These are phyloP conservation scores for Sternarchorhynchus goeldii DNA, from an alignment of 2,797 vertebrate genomes.

Conservation along the genomic window DNA sequence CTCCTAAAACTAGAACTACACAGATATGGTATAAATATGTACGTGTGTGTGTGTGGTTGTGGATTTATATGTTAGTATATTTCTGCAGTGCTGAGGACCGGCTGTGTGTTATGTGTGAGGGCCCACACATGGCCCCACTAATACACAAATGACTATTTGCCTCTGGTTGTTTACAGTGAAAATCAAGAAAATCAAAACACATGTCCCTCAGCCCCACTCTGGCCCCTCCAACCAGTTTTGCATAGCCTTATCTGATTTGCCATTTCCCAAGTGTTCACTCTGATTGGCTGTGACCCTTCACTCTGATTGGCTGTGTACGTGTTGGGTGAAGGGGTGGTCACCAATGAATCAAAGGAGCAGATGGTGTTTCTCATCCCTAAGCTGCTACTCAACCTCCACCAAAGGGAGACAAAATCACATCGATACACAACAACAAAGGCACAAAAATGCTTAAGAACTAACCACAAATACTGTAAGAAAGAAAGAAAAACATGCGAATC, in stretches of 20 bases:
- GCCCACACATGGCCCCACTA: not conserved
- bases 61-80: no score
- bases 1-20: no score
- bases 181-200: no score
- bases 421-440: not conserved
- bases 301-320: constrained; percentile 5
- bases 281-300: not conserved
- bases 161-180: no score
- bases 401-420: not conserved
- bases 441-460: not conserved
- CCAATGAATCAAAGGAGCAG: not conserved
- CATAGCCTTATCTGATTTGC: not conserved
- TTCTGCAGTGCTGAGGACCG: not conserved
- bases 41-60: constrained; percentile 7
- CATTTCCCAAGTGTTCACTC: not conserved
- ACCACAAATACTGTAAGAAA: no score
- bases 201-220: not conserved
- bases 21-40: not conserved
- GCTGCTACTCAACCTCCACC: no score
- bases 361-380: not conserved
- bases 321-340: not conserved
- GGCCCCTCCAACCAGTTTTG: constrained; percentile 4
- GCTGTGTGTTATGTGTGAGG: constrained; percentile 6
- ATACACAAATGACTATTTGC: not conserved
- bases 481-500: no score